These are phyloP conservation scores for Cephus rjabovi DNA, from an alignment of 2,888 invertebrate species.

Conservation along the genomic window DNA sequence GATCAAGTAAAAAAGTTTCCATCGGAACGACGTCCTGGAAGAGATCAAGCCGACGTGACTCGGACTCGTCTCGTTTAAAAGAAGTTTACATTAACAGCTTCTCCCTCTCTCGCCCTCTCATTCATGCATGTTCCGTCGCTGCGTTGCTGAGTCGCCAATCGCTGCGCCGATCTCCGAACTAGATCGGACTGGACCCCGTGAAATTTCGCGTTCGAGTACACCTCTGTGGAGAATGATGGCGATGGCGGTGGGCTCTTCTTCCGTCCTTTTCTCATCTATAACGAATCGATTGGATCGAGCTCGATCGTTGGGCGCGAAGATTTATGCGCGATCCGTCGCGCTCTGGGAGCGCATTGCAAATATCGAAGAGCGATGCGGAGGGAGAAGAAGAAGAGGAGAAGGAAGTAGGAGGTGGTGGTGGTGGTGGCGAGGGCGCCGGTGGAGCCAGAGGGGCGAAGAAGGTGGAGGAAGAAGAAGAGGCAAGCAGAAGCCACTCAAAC, in stretches of 20 bases:
- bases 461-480: conserved; percentile 8
- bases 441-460: neutral
- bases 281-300: conserved; percentile 55
- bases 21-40: neutral
- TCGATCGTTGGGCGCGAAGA: conserved; percentile 46
- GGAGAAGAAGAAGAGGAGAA: neutral
- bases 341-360: conserved; percentile 28
- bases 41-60: neutral
- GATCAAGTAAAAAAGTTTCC: neutral
- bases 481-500: conserved; percentile 19
- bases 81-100: neutral
- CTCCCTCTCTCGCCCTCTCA: neutral
- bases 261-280: conserved; percentile 42
- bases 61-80: neutral
- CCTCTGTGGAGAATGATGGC: neutral
- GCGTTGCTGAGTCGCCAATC: neutral
- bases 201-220: neutral
- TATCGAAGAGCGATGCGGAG: conserved; percentile 16
- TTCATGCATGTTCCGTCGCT: neutral
- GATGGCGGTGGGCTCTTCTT: neutral
- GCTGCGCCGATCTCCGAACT: neutral
- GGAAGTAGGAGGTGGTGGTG: no score
- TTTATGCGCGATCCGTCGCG: conserved; percentile 51
- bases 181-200: neutral
- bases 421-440: neutral